Base-by-base conservation (phyloP, 2,113 vertebrate species). In the Malurus elegans region DNA sequence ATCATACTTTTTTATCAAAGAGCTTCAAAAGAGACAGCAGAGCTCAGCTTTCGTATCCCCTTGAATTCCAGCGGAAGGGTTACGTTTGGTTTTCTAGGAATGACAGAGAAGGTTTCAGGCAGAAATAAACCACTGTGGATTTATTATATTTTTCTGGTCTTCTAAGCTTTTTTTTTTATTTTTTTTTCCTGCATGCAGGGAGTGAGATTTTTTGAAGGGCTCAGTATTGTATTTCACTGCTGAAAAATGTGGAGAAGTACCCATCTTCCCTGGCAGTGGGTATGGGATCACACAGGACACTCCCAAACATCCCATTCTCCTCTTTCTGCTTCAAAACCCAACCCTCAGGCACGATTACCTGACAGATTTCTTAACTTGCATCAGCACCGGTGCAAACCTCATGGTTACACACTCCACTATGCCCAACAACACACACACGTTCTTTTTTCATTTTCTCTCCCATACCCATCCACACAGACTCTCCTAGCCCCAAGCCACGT, bases 11-110 rank as follows among this genome's bases (percentile, higher is more conserved):
- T 45, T 90, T 83, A 83, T 82, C 81, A 88, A 90, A 91, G 38
- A 4, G 5, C 42, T 95, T 95, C 78, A 94, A 69, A 95, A 80
- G 50, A 94, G 58, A 79, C 31, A 79, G 31, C 42, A 58, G n/a
- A 88, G 34, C 60, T 73, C 5, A 4, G 29, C 12, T 69, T 32
- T 79, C 1, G 0, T 23, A 51, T 70, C 26, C 25, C 16, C 66
- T 82, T 88, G 71, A 92, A 85, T 88, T 83, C 56, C 74, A 66
- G 24, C 24, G 21, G 58, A 94, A 88, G 51, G 18, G 44, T 93
- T 92, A 57, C 0, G 0, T 44, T 81, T 66, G 21, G 14, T 50
- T 93, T 95, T 83, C 67, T 83, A 83, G 56, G 71, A 91, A 95
- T 51, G 38, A 40, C 34, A 60, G 58, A 82, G 50, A 58, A 5